Evolutionary conservation across 2,113 vertebrate species (phyloP).

Genomic region (Sporophila hypoxantha): DNA sequence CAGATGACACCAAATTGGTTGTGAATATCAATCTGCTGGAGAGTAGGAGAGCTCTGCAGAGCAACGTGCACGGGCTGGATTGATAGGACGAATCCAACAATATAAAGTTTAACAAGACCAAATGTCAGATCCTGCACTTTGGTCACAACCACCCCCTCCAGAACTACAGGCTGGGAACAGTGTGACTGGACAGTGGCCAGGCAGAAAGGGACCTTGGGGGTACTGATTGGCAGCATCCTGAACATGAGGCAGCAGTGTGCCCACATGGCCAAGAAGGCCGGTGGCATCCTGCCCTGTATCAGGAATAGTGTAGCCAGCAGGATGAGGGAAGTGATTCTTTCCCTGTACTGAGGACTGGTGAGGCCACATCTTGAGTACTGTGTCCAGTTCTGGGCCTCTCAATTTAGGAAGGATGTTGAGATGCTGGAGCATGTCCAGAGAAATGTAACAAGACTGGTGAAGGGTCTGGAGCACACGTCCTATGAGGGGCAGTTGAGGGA

Average conservation of each 20-base stretch:
- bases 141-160: not conserved
- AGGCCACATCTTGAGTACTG: not conserved
- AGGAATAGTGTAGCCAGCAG: not conserved
- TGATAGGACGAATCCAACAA: not conserved
- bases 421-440: not conserved
- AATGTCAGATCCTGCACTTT: not conserved
- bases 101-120: not conserved
- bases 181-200: not conserved
- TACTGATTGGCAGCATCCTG: not conserved
- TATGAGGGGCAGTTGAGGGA: not conserved
- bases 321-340: not conserved
- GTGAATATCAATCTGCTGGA: not conserved
- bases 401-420: not conserved
- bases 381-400: not conserved
- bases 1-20: not conserved
- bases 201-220: not conserved
- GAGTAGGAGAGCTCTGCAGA: not conserved
- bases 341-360: not conserved
- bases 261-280: not conserved
- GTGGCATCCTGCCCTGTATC: not conserved
- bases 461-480: not conserved
- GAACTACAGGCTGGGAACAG: not conserved
- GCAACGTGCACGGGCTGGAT: not conserved
- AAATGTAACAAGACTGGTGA: not conserved
- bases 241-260: not conserved